Evolutionary conservation across 2,888 invertebrate genomes (phyloP).

Genomic region (Mimas tiliae): DNA sequence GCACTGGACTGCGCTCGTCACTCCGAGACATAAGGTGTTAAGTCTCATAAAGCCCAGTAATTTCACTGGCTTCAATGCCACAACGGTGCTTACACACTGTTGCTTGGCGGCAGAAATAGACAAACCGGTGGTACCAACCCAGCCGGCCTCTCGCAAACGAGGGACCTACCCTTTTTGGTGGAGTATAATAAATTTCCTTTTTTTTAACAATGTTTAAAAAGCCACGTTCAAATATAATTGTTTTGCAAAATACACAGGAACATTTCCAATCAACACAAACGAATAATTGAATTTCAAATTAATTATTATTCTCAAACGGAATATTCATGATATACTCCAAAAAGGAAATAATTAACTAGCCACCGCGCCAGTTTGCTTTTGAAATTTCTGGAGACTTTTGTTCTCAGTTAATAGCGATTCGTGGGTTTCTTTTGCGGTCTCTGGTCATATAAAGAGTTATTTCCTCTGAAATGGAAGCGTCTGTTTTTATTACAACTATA

Average conservation of each 20-base stretch:
- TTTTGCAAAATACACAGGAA: not conserved
- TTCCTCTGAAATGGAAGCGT: too few relatives aligned
- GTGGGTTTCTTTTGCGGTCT: not conserved
- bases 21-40: too few relatives aligned
- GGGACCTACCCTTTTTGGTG: too few relatives aligned
- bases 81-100: too few relatives aligned
- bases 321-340: conserved; percentile 8
- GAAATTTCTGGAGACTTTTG: not conserved
- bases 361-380: not conserved
- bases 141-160: too few relatives aligned
- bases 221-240: not conserved
- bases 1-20: too few relatives aligned
- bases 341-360: conserved; percentile 6
- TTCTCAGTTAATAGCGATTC: not conserved
- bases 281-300: conserved; percentile 16
- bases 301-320: conserved; percentile 12
- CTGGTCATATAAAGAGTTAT: not conserved
- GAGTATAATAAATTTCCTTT: too few relatives aligned
- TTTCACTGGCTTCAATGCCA: too few relatives aligned
- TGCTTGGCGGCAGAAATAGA: too few relatives aligned
- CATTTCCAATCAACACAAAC: not conserved
- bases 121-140: too few relatives aligned
- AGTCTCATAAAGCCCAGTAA: too few relatives aligned
- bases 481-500: not conserved
- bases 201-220: not conserved